Conservation (phyloP, 2,113 vertebrate species). For the Psammodynastes pulverulentus region DNA sequence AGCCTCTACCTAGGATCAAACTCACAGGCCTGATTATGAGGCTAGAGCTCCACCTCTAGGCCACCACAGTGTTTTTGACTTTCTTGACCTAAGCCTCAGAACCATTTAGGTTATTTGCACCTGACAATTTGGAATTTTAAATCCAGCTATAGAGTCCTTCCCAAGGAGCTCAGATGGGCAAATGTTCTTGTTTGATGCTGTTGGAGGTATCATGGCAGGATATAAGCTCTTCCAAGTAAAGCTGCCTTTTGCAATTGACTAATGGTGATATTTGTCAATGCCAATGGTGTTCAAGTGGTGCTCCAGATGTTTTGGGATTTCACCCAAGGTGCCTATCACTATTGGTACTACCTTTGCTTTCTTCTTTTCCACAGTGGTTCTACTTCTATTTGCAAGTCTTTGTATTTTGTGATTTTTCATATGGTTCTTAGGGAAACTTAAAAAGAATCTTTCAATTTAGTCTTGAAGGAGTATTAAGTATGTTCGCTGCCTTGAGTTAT, state of each 20-base stretch:
- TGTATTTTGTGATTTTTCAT: constrained; percentile 16
- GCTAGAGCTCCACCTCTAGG: no score
- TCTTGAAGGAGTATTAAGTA: background rate
- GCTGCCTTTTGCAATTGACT: background rate
- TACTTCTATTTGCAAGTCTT: background rate
- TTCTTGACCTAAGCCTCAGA: background rate
- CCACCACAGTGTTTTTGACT: no score
- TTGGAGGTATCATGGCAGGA: background rate
- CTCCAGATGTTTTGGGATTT: background rate
- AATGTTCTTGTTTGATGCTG: background rate
- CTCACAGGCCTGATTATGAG: no score
- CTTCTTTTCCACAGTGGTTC: background rate
- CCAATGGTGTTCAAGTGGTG: background rate
- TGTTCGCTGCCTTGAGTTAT: background rate
- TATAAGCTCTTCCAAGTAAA: background rate
- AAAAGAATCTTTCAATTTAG: constrained; percentile 30
- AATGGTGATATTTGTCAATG: background rate
- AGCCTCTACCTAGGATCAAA: no score
- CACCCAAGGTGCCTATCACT: background rate
- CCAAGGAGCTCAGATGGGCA: background rate
- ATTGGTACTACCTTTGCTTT: background rate
- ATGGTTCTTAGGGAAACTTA: constrained; percentile 52
- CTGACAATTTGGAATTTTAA: background rate
- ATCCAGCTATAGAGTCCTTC: background rate
- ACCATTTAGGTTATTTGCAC: background rate